These are phyloP conservation scores for Myripristis murdjan DNA, from an alignment of 2,797 vertebrate species.

Conservation along the genomic window DNA sequence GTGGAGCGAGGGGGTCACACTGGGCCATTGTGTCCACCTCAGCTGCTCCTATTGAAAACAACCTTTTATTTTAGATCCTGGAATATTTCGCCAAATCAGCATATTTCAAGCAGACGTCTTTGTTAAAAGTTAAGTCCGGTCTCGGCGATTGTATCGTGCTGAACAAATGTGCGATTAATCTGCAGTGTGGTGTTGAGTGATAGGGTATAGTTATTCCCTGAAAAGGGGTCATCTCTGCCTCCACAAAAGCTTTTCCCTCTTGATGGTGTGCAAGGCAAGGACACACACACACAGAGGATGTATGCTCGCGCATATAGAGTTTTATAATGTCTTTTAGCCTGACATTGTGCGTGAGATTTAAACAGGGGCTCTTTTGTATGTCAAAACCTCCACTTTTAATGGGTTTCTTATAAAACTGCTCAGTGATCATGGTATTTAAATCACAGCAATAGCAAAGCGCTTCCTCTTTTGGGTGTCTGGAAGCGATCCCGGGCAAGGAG, in stretches of 20 bases:
- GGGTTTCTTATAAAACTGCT: slow-evolving; percentile 85
- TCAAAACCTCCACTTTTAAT: slow-evolving; percentile 86
- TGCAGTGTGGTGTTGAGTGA: slow-evolving; percentile 52
- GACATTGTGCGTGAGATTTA: slow-evolving; percentile 83
- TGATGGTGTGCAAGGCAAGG: slow-evolving; percentile 44
- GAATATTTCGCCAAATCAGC: slow-evolving; percentile 68
- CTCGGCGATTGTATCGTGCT: slow-evolving; percentile 51
- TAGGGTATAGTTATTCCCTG: slow-evolving; percentile 48
- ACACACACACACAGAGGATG: slow-evolving; percentile 68
- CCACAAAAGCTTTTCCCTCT: slow-evolving; percentile 49
- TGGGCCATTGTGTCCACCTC: slow-evolving; percentile 70
- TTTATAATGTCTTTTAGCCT: slow-evolving; percentile 80
- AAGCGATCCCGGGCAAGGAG: slow-evolving; percentile 83
- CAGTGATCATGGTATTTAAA: slow-evolving; percentile 87
- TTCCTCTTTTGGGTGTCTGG: slow-evolving; percentile 84
- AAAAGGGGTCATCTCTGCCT: slow-evolving; percentile 56
- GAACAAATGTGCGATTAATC: slow-evolving; percentile 77
- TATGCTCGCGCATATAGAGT: slow-evolving; percentile 70
- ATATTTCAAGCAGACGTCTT: slow-evolving; percentile 65
- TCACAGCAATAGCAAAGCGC: slow-evolving; percentile 81
- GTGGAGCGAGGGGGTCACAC: slow-evolving; percentile 71
- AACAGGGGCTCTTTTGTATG: slow-evolving; percentile 86
- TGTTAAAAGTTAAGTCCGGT: slow-evolving; percentile 70
- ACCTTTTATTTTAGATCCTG: slow-evolving; percentile 54
- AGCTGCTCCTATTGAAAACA: slow-evolving; percentile 52